A percentile compares a stretch with the other conserved stretches of the same genome.
These are phyloP conservation scores for Pavo muticus DNA, from an alignment of 2,113 vertebrate genomes.

Conservation along the genomic window DNA sequence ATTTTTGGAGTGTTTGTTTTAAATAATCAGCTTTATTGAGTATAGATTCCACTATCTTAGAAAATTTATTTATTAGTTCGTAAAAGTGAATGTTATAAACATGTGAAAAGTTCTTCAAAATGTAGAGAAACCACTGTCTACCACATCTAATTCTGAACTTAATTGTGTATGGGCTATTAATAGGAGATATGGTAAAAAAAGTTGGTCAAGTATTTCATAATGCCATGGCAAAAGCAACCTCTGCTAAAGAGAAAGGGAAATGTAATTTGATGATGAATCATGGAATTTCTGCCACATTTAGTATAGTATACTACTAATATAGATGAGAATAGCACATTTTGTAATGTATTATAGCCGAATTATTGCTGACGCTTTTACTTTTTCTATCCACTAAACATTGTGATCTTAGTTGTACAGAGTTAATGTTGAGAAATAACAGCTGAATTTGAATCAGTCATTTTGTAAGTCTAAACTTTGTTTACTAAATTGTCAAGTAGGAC, in stretches of 20 bases:
- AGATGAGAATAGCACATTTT: background rate
- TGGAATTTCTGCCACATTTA: background rate
- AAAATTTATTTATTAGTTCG: background rate
- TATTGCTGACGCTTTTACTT: background rate
- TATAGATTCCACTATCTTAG: background rate
- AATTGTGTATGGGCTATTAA: background rate
- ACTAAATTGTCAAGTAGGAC: background rate
- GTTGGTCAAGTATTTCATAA: background rate
- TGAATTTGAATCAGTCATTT: background rate
- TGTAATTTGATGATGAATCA: background rate
- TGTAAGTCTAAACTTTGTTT: background rate
- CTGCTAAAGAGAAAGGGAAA: background rate
- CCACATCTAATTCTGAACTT: background rate
- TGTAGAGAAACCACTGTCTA: rapidly evolving
- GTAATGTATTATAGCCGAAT: background rate
- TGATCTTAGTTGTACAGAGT: rapidly evolving
- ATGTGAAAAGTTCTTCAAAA: background rate
- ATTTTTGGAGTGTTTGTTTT: background rate
- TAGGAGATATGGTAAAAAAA: background rate
- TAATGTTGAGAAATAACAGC: background rate
- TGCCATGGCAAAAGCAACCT: background rate
- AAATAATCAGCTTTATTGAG: background rate
- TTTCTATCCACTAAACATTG: background rate
- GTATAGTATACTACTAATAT: background rate
- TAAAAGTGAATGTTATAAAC: background rate